Base-by-base conservation (phyloP, 2,113 vertebrate species). In the Neogobius melanostomus region DNA sequence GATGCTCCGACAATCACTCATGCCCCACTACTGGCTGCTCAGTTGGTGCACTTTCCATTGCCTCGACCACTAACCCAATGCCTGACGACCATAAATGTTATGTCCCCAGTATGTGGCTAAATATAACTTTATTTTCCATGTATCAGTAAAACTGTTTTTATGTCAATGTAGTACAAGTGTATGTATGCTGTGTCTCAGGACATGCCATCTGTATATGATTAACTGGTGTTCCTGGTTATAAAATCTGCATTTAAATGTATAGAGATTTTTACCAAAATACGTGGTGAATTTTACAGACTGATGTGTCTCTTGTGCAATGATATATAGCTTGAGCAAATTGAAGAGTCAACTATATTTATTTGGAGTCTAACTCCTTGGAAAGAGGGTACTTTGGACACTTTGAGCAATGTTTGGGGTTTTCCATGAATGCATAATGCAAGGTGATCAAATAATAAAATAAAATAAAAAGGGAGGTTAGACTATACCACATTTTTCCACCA, bases 301-400 rank as follows among this genome's bases (percentile, higher is more conserved):
- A 42, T 59, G 0, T 47, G 42, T 51, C 14, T 15, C 5, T 28
- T 54, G 17, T 54, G 52, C 52, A 21, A 54, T 53, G 52, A 16
- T 17, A n/a, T 53, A 5, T 11, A 6, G 9, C 17, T 56, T 11
- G 9, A 28, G 16, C 16, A 21, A 9, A 4, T 11, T 17, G n/a
- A 11, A 28, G 17, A 56, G 28, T 28, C 17, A 21, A 45, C 57
- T 83, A 83, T 89, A 90, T 91, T 90, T 91, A 90, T 90, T 90
- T 65, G 52, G 68, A 57, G 53, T 17, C 69, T 62, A 53, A 63
- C 16, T 52, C 51, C 28, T 36, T 36, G 28, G 28, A 36, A 36
- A 73, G 46, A 44, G 48, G 82, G 81, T 81, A 87, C 81, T 52
- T 77, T 54, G 62, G 0, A 52, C 64, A 75, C 65, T 77, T 48